A percentile compares a stretch with the other conserved stretches of the same genome.
Evolutionary conservation across 2,113 vertebrate species (phyloP).

Genomic region (Phyllostomus hastatus): DNA sequence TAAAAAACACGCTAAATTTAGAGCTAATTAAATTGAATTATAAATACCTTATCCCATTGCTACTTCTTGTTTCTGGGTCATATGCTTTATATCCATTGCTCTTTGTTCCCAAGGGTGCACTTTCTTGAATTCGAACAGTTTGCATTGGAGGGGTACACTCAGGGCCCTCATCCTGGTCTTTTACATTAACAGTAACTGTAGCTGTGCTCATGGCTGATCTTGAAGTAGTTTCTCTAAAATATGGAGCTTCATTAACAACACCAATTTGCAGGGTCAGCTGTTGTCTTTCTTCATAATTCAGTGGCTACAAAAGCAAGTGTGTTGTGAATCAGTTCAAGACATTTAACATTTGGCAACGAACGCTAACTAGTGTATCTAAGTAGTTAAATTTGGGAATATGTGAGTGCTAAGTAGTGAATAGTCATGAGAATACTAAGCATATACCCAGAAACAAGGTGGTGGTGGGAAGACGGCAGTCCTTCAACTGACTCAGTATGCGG

Average conservation of each 20-base stretch:
- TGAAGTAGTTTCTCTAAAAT: constrained; percentile 61
- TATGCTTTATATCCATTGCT: constrained; percentile 81
- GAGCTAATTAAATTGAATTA: not conserved
- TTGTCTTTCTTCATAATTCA: constrained; percentile 84
- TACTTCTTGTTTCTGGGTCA: constrained; percentile 89
- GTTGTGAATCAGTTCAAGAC: not conserved
- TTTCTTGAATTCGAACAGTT: constrained; percentile 83
- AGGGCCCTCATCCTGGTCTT: constrained; percentile 88
- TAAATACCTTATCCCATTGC: constrained; percentile 85
- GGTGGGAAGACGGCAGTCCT: not conserved
- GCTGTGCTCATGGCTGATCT: constrained; percentile 72
- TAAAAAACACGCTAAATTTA: not conserved
- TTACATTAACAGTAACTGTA: constrained; percentile 80
- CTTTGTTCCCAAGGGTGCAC: constrained; percentile 71
- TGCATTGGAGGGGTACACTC: constrained; percentile 81
- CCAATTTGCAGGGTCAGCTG: constrained; percentile 81
- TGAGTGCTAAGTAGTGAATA: not conserved
- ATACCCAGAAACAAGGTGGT: not conserved
- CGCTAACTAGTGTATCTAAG: not conserved
- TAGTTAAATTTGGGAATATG: not conserved
- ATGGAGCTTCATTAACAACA: constrained; percentile 84
- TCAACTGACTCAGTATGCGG: not conserved
- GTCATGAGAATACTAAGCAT: not conserved
- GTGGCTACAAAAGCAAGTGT: constrained; percentile 77
- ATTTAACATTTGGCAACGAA: not conserved